Percentiles rank a stretch among this genome's conserved stretches.
phyloP scores from a whole-genome alignment of 2,888 invertebrate genomes.

The Mythimna ferrago region DNA sequence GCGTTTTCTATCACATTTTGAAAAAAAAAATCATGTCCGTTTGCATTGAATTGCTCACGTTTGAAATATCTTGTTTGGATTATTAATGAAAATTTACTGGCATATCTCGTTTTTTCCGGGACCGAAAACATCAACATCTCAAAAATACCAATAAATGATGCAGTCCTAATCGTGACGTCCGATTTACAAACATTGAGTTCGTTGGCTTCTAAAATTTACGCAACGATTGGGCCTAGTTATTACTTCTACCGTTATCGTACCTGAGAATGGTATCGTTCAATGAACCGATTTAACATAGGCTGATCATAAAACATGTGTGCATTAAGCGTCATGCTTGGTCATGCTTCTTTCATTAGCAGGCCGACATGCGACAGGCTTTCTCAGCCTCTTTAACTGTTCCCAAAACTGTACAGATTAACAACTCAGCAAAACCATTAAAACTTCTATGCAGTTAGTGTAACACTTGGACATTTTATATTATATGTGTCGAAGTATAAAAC shows the following conservation, averaged over 20 bases:
- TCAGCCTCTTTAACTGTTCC: conserved; percentile 2
- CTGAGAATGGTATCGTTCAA: conserved; percentile 69
- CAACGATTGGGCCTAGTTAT: conserved; percentile 62
- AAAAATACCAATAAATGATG: no score
- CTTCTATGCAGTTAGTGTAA: not conserved
- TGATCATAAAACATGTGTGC: conserved; percentile 25
- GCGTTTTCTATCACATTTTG: no score
- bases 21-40: no score
- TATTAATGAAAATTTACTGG: no score
- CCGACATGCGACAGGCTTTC: not conserved
- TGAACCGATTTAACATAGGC: conserved; percentile 58
- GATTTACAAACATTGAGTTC: conserved; percentile 72
- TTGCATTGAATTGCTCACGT: no score
- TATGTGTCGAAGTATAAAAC: no score
- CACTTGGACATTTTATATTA: not conserved
- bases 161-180: conserved; percentile 46
- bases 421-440: not conserved
- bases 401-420: conserved; percentile 1
- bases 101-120: no score
- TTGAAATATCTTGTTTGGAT: no score
- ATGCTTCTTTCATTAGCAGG: conserved; percentile 23
- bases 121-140: no score
- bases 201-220: conserved; percentile 80
- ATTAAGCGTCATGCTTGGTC: conserved; percentile 26
- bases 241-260: conserved; percentile 61